Evolutionary conservation across 1,140 invertebrate species (phyloP).

Genomic region (Drosophila simulans): DNA sequence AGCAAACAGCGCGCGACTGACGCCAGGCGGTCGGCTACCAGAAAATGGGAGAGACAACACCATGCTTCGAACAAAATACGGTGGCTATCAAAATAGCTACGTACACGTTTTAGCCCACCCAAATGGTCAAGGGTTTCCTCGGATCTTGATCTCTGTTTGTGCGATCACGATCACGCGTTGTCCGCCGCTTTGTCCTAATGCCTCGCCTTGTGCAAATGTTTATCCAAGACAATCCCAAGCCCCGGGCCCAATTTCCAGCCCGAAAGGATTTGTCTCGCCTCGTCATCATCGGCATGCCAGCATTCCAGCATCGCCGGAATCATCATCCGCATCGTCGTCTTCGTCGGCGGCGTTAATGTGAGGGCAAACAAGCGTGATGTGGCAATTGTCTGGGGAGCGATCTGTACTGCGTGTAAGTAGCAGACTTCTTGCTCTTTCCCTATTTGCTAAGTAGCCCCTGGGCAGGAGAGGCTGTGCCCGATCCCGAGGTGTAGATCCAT

Average conservation of each 20-base stretch:
- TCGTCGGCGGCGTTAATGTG: slow-evolving; percentile 71
- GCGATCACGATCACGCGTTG: slow-evolving; percentile 75
- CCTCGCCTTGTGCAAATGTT: slow-evolving; percentile 70
- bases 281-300: slow-evolving; percentile 30
- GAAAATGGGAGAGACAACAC: slow-evolving; percentile 16
- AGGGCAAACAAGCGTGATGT: slow-evolving; percentile 78
- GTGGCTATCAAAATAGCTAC: slow-evolving; percentile 78
- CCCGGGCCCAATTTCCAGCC: slow-evolving; percentile 1
- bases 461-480: slow-evolving; percentile 2
- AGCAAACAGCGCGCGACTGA: slow-evolving; percentile 62
- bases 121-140: slow-evolving; percentile 59
- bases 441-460: slow-evolving; percentile 61
- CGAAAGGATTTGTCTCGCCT: slow-evolving; percentile 74
- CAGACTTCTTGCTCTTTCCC: slow-evolving; percentile 12
- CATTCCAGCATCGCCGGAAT: slow-evolving; percentile 7
- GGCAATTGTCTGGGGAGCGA: slow-evolving; percentile 75
- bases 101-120: slow-evolving; percentile 76
- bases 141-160: slow-evolving; percentile 51
- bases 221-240: slow-evolving; percentile 56
- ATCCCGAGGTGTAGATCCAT: slow-evolving; percentile 72
- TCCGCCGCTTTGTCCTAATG: slow-evolving; percentile 63
- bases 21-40: slow-evolving; percentile 49
- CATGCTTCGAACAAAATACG: slow-evolving; percentile 26
- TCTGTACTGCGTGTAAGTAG: slow-evolving; percentile 3
- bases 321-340: slow-evolving; percentile 38